These are phyloP conservation scores for Ypsolopha sequella DNA, from an alignment of 2,888 invertebrate species.

Conservation along the genomic window DNA sequence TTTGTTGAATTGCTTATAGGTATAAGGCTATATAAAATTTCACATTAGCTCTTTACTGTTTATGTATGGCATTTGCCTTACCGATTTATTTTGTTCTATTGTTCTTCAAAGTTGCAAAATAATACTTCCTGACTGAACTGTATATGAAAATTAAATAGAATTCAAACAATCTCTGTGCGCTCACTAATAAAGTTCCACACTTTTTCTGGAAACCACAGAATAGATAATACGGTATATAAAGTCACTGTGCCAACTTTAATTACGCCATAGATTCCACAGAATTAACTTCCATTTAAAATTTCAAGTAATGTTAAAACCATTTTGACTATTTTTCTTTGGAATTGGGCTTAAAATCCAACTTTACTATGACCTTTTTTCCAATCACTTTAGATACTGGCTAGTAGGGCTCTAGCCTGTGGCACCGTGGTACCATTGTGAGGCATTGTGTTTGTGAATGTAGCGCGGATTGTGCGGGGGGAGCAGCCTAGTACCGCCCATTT, in stretches of 20 bases:
- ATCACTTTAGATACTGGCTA: no score
- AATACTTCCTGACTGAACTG: no score
- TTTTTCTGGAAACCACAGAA: constrained; percentile 23
- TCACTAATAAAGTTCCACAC: constrained; percentile 33
- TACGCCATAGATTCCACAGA: not conserved
- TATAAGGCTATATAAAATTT: no score
- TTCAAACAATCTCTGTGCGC: constrained; percentile 4
- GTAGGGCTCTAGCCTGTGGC: constrained; percentile 27
- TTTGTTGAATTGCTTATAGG: no score
- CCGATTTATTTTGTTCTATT: no score
- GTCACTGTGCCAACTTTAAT: not conserved
- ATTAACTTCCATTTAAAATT: not conserved
- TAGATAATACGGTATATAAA: constrained; percentile 8
- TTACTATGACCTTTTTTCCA: not conserved
- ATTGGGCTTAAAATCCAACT: not conserved
- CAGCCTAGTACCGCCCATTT: constrained; percentile 6
- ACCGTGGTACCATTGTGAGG: no score
- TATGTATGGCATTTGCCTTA: no score
- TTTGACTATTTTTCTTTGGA: not conserved
- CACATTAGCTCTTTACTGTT: no score
- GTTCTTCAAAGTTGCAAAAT: no score
- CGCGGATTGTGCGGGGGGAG: constrained; percentile 11
- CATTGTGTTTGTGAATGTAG: not conserved
- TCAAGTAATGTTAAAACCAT: no score
- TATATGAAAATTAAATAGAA: no score